Percentiles rank a stretch among this genome's conserved stretches.
These are phyloP conservation scores for Malurus melanocephalus DNA, from an alignment of 2,113 vertebrate genomes.

Conservation along the genomic window DNA sequence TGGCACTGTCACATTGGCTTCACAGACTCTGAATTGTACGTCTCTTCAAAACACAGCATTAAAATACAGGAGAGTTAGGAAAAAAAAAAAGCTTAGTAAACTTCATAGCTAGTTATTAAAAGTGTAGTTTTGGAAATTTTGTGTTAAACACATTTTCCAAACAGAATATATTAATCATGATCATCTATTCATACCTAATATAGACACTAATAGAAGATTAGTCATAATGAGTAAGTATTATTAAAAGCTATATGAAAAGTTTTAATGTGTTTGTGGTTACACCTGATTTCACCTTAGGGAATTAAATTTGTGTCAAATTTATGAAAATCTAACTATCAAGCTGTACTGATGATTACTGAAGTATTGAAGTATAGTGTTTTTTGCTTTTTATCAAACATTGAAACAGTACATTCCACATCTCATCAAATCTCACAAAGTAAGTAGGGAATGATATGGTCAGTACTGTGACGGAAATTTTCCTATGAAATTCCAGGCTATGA, in stretches of 20 bases:
- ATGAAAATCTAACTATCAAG: background rate
- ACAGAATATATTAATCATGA: background rate
- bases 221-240: background rate
- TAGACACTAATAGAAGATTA: background rate
- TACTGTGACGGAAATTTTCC: background rate
- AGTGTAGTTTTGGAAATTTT: background rate
- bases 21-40: background rate
- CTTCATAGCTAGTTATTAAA: background rate
- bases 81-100: background rate
- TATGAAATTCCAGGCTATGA: background rate
- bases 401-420: background rate
- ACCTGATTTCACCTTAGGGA: background rate
- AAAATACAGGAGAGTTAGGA: background rate
- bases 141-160: background rate
- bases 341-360: background rate
- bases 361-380: background rate
- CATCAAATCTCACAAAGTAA: background rate
- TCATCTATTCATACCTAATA: background rate
- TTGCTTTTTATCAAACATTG: background rate
- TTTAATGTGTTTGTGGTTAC: background rate
- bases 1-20: background rate
- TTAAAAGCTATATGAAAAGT: background rate
- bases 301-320: background rate
- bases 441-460: background rate
- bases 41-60: background rate